Evolutionary conservation across 2,888 invertebrate species (phyloP), one percentile per base, ranked within the genome.

Genomic region (Eristalis pertinax): DNA sequence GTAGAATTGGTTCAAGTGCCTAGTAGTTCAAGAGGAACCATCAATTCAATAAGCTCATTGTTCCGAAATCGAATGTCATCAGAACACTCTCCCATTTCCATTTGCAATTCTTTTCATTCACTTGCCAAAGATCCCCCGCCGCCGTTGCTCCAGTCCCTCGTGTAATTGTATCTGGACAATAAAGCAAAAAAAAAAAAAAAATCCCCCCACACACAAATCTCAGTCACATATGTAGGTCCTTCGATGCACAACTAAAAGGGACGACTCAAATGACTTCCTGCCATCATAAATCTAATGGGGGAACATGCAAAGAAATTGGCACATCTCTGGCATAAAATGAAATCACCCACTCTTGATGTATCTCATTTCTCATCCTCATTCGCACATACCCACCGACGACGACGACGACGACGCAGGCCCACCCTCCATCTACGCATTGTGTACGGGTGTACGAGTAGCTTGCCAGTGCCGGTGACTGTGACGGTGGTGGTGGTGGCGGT

Each of bases 301-400:
- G 73, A 67, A 64, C 87, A 87, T 80, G 84, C 75, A 87, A 74
- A 87, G 87, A 87, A 87, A 87, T 87, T 87, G 87, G 87, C 87
- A 87, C 87, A 87, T 87, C 76, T 84, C 76, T 79, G 76, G 82
- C 83, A 86, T 82, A 79, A 82, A 86, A 86, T 83, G 75, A 86
- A 86, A 86, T 86, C 84, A 87, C 80, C 79, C 87, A 87, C 79
- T 80, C 79, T 73, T 76, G 68, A 73, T 67, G 84, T 35, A 80
- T 84, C 87, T 84, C 76, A 84, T 84, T 84, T 86, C 79, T 80
- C 84, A 83, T 84, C 68, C 68, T 69, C 82, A 79, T 83, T 72
- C 65, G 56, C 60, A 65, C 50, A 50, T 50, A 50, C 50, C n/a
- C 50, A 50, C 50, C 43, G n/a, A 3, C 43, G 4, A 43, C 13